Percentiles rank a stretch among this genome's conserved stretches.
Evolutionary conservation across 2,113 vertebrate genomes (phyloP).

Genomic region (Pseudonaja textilis): DNA sequence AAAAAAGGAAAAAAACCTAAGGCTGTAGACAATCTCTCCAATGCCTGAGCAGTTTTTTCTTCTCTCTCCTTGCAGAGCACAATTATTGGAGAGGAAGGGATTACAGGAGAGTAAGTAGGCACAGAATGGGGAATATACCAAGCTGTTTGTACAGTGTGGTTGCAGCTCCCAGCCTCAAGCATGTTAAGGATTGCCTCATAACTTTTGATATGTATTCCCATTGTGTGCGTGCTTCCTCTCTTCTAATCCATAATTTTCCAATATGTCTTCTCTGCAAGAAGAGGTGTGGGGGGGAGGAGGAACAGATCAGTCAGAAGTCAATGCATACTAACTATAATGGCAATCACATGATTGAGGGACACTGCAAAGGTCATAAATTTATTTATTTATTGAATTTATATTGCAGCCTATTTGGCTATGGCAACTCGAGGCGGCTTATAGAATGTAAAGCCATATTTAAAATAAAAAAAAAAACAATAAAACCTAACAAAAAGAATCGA

Average conservation of each 20-base stretch:
- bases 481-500: no score
- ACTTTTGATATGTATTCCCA: background rate
- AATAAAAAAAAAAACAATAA: no score
- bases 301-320: background rate
- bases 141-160: background rate
- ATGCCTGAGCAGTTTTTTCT: background rate
- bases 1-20: background rate
- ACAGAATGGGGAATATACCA: background rate
- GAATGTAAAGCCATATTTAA: no score
- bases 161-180: background rate
- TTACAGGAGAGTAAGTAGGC: background rate
- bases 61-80: background rate
- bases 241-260: background rate
- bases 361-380: background rate
- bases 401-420: no score
- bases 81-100: background rate
- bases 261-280: background rate
- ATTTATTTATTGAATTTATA: no score
- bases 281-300: accelerated
- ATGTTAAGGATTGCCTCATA: background rate
- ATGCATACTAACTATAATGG: background rate
- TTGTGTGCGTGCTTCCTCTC: background rate
- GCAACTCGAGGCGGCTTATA: no score
- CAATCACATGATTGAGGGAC: background rate
- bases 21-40: background rate